These are phyloP conservation scores for Crotalus horridus DNA, from an alignment of 2,113 vertebrate genomes.

Conservation along the genomic window DNA sequence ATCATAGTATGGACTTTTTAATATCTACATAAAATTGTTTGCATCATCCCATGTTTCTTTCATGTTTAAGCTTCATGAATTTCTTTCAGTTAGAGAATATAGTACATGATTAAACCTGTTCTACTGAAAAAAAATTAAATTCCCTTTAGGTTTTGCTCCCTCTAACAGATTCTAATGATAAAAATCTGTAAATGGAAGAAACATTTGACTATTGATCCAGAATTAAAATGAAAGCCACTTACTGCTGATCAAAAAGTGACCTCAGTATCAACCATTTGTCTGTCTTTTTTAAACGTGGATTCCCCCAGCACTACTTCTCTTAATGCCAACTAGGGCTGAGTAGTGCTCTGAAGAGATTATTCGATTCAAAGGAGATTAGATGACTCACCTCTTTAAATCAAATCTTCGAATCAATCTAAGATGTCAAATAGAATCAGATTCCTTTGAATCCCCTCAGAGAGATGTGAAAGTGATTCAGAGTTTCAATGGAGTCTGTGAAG, in stretches of 20 bases:
- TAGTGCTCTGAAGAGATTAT: neutral
- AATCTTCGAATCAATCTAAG: neutral
- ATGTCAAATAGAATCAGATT: neutral
- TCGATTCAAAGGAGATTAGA: neutral
- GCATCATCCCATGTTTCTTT: neutral
- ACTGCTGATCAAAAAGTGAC: neutral
- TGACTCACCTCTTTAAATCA: neutral
- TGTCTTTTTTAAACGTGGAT: neutral
- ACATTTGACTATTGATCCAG: neutral
- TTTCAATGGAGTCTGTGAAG: neutral
- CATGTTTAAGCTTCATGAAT: neutral
- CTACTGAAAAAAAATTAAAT: neutral
- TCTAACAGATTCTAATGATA: neutral
- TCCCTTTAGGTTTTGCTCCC: neutral
- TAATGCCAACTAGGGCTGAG: neutral
- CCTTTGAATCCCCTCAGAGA: neutral
- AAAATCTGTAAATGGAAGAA: neutral
- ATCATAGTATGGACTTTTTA: neutral
- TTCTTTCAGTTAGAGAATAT: neutral
- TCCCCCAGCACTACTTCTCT: neutral
- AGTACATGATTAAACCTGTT: neutral
- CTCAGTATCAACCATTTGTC: neutral
- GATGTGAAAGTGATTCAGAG: neutral
- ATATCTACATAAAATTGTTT: neutral
- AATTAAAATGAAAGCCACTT: neutral